Evolutionary conservation across 2,888 invertebrate genomes (phyloP).

Genomic region (Tenthredo distinguenda): DNA sequence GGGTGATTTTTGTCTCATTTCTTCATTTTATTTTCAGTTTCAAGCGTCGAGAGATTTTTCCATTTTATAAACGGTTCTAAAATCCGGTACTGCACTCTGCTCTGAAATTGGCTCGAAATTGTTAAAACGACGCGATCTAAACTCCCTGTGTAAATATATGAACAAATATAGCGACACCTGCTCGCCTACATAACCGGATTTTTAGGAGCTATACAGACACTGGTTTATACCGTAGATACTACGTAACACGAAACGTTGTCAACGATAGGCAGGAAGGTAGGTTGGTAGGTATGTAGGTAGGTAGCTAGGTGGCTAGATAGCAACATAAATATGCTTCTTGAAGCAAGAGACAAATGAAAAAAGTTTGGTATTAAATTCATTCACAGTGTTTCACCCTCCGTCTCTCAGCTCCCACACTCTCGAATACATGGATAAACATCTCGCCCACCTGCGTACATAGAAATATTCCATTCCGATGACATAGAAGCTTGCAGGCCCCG

Average conservation of each 20-base stretch:
- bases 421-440: background rate
- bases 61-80: background rate
- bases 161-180: background rate
- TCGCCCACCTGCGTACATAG: conserved; percentile 30
- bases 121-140: conserved; percentile 21
- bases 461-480: background rate
- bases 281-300: background rate
- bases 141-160: background rate
- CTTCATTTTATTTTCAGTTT: background rate
- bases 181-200: conserved; percentile 1
- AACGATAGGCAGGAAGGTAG: background rate
- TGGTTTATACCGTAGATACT: conserved; percentile 8
- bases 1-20: background rate
- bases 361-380: conserved; percentile 49
- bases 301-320: background rate
- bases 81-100: background rate
- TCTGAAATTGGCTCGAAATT: conserved; percentile 27
- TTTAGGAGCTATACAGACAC: conserved; percentile 1
- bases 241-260: background rate
- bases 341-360: conserved; percentile 1
- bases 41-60: background rate
- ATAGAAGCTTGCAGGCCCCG: background rate
- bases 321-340: conserved; percentile 12
- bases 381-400: conserved; percentile 13
- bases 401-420: background rate